Base-by-base conservation (phyloP, 2,888 invertebrate genomes). In the Melikaiella ostensackeni region DNA sequence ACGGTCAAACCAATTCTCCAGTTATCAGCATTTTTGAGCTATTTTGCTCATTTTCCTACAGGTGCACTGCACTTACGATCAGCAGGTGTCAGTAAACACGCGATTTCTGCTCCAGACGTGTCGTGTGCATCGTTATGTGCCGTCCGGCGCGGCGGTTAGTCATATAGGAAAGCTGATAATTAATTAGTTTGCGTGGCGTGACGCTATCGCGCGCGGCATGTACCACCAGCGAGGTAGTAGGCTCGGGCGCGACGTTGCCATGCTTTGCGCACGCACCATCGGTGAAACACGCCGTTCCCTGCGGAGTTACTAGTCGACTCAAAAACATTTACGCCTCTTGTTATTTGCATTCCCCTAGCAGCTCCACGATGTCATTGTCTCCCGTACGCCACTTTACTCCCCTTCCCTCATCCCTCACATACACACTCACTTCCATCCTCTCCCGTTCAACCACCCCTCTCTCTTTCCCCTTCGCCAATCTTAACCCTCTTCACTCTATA, bases 261-360 rank as follows among this genome's bases (percentile, higher is more conserved):
- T 90, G 86, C 88, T 84, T 88, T 88, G 85, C 83, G 86, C 87
- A 89, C 89, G 89, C 88, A 89, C 89, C 91, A 90, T 89, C 89
- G 89, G 88, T 87, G 90, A 89, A 90, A 89, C 89, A 87, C 88
- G 85, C 82, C 82, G 85, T 84, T 88, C 86, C 85, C 83, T 84
- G 80, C 83, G 81, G 83, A 83, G 82, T 88, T 91, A 91, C 90
- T 90, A 90, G 87, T 89, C 89, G 81, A 85, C 86, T 89, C 85
- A 87, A 91, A 91, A 91, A 90, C 91, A 91, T 91, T 87, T 86
- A 85, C 87, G 87, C 89, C 88, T 88, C 88, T 86, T 86, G 86
- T 87, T 89, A 89, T 89, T 90, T 89, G 88, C 89, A 90, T 89
- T 89, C 88, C 88, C 88, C 87, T 86, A 86, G 84, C 85, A 83